phyloP scores from a whole-genome alignment of 1,140 invertebrate species.

The Apis florea region DNA sequence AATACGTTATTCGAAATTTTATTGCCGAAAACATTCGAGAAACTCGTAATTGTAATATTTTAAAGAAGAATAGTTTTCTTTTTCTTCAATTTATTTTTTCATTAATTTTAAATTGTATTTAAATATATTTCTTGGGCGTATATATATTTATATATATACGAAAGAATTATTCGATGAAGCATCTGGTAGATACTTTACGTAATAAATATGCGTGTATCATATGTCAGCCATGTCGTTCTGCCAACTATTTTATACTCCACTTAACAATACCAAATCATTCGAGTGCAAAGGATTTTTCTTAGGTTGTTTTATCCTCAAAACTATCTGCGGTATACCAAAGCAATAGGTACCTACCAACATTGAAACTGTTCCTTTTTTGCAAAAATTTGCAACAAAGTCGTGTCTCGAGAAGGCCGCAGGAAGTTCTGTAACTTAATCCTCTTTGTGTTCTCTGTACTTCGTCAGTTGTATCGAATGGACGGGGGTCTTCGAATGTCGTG shows the following conservation, averaged over 20 bases:
- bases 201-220: background rate
- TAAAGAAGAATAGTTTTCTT: too few relatives aligned
- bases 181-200: background rate
- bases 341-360: background rate
- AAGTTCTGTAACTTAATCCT: constrained; percentile 21
- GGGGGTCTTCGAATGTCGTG: background rate
- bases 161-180: background rate
- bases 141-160: too few relatives aligned
- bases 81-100: too few relatives aligned
- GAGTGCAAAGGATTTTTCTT: background rate
- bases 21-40: too few relatives aligned
- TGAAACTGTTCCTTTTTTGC: background rate
- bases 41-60: too few relatives aligned
- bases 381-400: constrained; percentile 4
- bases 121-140: too few relatives aligned
- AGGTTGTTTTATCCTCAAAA: background rate
- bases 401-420: background rate
- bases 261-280: background rate
- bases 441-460: background rate
- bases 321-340: too few relatives aligned
- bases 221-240: background rate
- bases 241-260: background rate
- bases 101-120: too few relatives aligned
- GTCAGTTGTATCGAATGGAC: background rate
- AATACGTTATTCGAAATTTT: too few relatives aligned